Evolutionary conservation across 2,797 vertebrate genomes (phyloP), one percentile per base, ranked within the genome.

Genomic region (Capromys pilorides): DNA sequence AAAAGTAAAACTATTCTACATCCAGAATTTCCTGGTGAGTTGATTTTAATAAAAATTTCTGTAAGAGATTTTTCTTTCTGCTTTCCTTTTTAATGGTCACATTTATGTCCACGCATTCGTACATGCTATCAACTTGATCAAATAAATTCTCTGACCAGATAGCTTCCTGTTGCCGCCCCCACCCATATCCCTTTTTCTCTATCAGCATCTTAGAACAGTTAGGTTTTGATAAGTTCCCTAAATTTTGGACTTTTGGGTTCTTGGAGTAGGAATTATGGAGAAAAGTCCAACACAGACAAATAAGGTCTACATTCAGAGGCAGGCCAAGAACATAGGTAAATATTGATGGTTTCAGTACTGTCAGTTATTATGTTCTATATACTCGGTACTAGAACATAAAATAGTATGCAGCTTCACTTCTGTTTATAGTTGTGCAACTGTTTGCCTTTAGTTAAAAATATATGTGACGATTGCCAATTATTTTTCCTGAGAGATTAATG

Each of bases 361-460:
- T 31, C 10, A 33, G 61, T 31, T 41, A 13, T 66, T 64, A 14
- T 26, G 51, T 66, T 81, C 81, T 90, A 16, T 78, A 18, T 67
- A 49, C 39, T 49, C n/a, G n/a, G n/a, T n/a, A n/a, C n/a, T n/a
- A 62, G 11, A 84, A 66, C 36, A 57, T 2, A 36, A 22, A 54
- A 36, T 28, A 9, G 24, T 41, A 24, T 33, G 4, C n/a, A 67
- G 69, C 36, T 85, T 31, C 67, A 36, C 85, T 90, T 95, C 87
- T 93, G 85, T 67, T 78, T 93, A 90, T 81, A 59, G 5, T 95
- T 83, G 21, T 86, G 49, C 16, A 54, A 31, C 81, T 61, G 62
- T 81, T 91, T 94, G 26, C 61, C 59, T 91, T 85, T 36, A 57
- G 80, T 87, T 92, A 94, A 92, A 95, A 95, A 93, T 79, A 94